Conservation (phyloP, 2,888 invertebrate genomes). For the Calliopum simillimum region DNA sequence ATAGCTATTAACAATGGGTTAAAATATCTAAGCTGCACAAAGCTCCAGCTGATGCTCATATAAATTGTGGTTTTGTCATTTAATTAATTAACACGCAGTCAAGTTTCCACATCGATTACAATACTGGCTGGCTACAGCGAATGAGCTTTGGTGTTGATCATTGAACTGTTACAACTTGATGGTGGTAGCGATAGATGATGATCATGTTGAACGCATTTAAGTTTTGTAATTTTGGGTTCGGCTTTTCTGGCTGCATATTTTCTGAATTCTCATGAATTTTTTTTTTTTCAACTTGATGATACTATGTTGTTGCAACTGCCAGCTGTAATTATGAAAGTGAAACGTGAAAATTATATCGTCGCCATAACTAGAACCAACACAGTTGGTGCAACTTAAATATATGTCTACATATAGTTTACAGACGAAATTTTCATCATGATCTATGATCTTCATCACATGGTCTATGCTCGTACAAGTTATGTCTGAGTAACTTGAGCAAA, state of each 20-base stretch:
- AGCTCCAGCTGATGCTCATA: too few species aligned
- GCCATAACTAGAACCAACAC: conserved; percentile 15
- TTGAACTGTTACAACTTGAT: conserved; percentile 11
- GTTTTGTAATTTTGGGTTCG: too few species aligned
- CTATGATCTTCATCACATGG: neutral
- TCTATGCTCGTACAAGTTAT: neutral
- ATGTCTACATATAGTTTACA: too few species aligned
- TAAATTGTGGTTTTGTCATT: conserved; percentile 10
- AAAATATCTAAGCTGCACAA: too few species aligned
- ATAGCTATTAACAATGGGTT: too few species aligned
- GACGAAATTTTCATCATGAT: neutral
- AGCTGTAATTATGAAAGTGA: conserved; percentile 43
- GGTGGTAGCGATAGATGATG: neutral
- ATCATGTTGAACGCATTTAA: conserved; percentile 6
- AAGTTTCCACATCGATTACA: conserved; percentile 9
- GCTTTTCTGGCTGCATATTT: neutral
- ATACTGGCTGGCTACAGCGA: conserved; percentile 18
- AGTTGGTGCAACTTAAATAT: neutral
- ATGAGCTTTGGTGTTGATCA: conserved; percentile 9
- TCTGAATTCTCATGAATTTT: neutral
- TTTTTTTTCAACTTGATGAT: neutral
- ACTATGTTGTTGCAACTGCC: conserved; percentile 5
- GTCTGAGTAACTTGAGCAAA: neutral
- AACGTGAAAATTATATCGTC: conserved; percentile 41
- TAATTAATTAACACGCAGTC: conserved; percentile 36